These are phyloP conservation scores for Carassius auratus DNA, from an alignment of 2,113 vertebrate genomes.

Conservation along the genomic window DNA sequence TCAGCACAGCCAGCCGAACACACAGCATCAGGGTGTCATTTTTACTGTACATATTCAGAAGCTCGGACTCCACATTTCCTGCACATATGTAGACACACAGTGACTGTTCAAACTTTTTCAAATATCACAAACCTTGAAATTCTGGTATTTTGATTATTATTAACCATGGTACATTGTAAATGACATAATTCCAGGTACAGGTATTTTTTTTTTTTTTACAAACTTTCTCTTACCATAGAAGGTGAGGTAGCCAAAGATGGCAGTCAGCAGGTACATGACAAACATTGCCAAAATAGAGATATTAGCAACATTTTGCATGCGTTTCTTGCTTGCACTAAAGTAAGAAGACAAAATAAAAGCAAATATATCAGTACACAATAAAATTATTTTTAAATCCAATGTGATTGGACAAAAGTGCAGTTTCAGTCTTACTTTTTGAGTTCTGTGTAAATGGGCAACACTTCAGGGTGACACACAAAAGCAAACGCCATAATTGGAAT, in stretches of 20 bases:
- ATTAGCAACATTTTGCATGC: slow-evolving; percentile 84
- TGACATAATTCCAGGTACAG: not conserved
- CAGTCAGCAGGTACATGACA: slow-evolving; percentile 83
- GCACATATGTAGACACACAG: not conserved
- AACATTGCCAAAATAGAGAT: slow-evolving; percentile 85
- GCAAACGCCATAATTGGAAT: slow-evolving; percentile 84
- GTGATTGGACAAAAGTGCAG: not conserved
- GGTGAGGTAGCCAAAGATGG: slow-evolving; percentile 84
- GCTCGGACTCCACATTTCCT: slow-evolving; percentile 79
- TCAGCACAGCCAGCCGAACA: slow-evolving; percentile 81
- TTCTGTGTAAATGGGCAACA: slow-evolving; percentile 85
- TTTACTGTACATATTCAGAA: slow-evolving; percentile 80
- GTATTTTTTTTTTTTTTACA: not conserved
- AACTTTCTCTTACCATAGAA: slow-evolving; percentile 78
- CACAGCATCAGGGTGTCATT: slow-evolving; percentile 81
- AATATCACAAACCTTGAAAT: not conserved
- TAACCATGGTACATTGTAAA: not conserved
- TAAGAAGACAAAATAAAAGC: not conserved
- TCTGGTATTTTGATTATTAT: not conserved
- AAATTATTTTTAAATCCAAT: not conserved
- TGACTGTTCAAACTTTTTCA: not conserved
- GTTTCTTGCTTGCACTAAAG: slow-evolving; percentile 77
- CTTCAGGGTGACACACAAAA: slow-evolving; percentile 85
- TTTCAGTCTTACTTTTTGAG: slow-evolving; percentile 75
- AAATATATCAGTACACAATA: slow-evolving; percentile 4